Evolutionary conservation across 2,888 invertebrate genomes (phyloP), one percentile per base, ranked within the genome.

Genomic region (Lochmaea crataegi): DNA sequence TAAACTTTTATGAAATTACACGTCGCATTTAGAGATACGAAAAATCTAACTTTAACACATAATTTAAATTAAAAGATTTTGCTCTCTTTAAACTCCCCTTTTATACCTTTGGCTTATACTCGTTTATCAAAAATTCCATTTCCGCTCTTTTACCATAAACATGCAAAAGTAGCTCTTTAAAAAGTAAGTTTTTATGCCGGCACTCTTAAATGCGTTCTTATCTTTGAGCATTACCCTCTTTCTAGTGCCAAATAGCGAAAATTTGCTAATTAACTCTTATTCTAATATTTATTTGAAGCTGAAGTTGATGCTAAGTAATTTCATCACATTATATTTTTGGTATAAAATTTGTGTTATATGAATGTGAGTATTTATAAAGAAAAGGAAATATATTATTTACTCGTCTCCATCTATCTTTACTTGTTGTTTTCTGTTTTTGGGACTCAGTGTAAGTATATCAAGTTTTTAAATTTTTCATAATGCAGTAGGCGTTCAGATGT

Each of bases 91-190:
- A 63, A 42, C 38, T 42, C 18, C 42, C 61, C 41, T 63, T 38
- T 63, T 41, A 63, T 16, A 63, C 61, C 32, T 68, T 68, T 38
- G 68, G 68, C 60, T 68, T 67, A 68, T 26, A 68, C 38, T 48
- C 68, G 18, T 70, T 70, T 70, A 70, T 70, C 70, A 70, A 70
- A 70, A 70, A 70, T 70, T 70, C 65, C 32, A 70, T 70, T 70
- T 70, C 70, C 70, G 56, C 56, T 45, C 32, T 53, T 57, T 70
- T 64, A 64, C 22, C 64, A 57, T 70, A 70, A 70, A 64, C 48
- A 68, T 18, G 60, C 22, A 38, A 57, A 45, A 68, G 58, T 26
- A 68, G 48, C 58, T 58, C 58, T 68, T 68, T 68, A 60, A 60
- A 68, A 61, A 68, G 51, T 48, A 60, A 61, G 38, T 60, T 68